Evolutionary conservation across 2,888 invertebrate genomes (phyloP).

Genomic region (Tanypteryx hageni): DNA sequence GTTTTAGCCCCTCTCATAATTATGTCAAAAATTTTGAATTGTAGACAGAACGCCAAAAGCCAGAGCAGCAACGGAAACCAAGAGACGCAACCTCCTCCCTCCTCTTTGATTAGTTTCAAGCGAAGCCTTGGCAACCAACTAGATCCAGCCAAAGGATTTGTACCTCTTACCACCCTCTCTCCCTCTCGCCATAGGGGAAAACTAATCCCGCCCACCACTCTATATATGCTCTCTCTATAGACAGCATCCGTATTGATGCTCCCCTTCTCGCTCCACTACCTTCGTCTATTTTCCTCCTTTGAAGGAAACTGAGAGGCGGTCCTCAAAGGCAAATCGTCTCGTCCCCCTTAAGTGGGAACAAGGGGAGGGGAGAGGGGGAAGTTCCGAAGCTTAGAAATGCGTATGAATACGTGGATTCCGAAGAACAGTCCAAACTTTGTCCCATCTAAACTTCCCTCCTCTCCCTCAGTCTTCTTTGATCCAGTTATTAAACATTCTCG

Average conservation of each 20-base stretch:
- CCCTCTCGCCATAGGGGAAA: background rate
- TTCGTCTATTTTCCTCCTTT: background rate
- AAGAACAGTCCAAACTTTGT: background rate
- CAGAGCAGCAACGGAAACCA: background rate
- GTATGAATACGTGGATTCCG: background rate
- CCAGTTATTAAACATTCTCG: background rate
- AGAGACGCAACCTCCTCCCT: background rate
- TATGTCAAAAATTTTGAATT: too few species aligned
- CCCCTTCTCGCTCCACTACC: background rate
- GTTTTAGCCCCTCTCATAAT: too few species aligned
- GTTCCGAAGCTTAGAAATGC: constrained; percentile 4
- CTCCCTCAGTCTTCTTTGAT: background rate
- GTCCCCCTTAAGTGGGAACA: background rate
- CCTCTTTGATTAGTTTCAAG: background rate
- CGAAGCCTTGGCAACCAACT: background rate
- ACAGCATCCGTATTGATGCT: too few species aligned
- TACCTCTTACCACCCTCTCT: background rate
- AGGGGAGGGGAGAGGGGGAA: too few species aligned
- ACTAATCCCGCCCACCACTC: background rate
- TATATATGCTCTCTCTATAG: too few species aligned
- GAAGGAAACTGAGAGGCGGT: background rate
- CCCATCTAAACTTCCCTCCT: background rate
- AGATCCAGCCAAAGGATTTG: constrained; percentile 14
- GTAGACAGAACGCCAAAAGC: background rate
- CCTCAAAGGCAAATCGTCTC: constrained; percentile 17